Evolutionary conservation across 2,797 vertebrate species (phyloP).

Genomic region (Alcedo quadribrachys): DNA sequence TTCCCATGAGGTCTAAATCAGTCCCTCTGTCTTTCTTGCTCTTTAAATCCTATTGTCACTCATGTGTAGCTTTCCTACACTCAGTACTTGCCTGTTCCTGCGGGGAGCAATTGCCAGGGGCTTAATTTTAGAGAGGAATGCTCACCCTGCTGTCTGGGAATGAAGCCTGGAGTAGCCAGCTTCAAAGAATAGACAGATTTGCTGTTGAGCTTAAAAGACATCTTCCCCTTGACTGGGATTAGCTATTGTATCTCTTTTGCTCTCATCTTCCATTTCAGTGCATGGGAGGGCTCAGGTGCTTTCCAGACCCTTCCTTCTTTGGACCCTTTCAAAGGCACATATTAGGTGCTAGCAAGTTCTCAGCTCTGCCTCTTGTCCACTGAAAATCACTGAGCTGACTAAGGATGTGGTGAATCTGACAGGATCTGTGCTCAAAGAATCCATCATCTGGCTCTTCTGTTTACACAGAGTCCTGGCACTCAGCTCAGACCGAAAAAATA

Average conservation of each 20-base stretch:
- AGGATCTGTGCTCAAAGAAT: neutral
- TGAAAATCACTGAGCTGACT: neutral
- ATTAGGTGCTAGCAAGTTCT: neutral
- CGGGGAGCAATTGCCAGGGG: neutral
- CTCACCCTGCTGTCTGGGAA: slow-evolving; percentile 55
- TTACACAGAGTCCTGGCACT: neutral
- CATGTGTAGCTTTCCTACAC: slow-evolving; percentile 40
- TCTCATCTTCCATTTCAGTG: slow-evolving; percentile 4
- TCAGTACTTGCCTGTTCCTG: slow-evolving; percentile 23
- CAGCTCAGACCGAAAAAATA: neutral
- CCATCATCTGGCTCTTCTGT: neutral
- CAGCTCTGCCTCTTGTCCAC: neutral
- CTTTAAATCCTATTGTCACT: slow-evolving; percentile 62
- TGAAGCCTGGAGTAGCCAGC: neutral
- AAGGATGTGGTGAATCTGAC: neutral
- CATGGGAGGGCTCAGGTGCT: slow-evolving; percentile 16
- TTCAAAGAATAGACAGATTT: slow-evolving; percentile 54
- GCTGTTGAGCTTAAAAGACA: slow-evolving; percentile 30
- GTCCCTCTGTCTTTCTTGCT: slow-evolving; percentile 21
- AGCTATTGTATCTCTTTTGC: slow-evolving; percentile 14
- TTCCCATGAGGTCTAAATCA: slow-evolving; percentile 57
- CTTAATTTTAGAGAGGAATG: slow-evolving; percentile 62
- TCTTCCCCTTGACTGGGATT: slow-evolving; percentile 49
- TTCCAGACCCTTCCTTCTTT: neutral
- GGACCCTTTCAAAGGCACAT: neutral